Evolutionary conservation across 2,797 vertebrate genomes (phyloP), one percentile per base, ranked within the genome.

Genomic region (Malacoraja senta): DNA sequence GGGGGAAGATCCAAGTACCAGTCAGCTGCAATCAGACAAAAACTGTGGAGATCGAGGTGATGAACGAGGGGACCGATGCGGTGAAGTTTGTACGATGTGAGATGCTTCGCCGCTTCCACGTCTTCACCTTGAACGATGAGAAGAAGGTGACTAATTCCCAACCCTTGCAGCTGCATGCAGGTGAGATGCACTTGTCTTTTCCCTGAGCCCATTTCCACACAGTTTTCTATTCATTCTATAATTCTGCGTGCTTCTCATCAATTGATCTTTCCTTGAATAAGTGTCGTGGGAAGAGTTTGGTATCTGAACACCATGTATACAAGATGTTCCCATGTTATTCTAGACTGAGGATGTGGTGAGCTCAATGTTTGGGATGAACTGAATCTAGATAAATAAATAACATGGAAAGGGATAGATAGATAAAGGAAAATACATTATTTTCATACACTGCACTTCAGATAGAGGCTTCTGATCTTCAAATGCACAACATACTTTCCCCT

Each of bases 41-140:
- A 0, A 24, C 1, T 0, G 29, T 97, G 1, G 94, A 93, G 74
- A 19, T 99, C 78, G 93, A 58, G 0, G 96, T 99, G 93, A 93
- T 95, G 94, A 99, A 99, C 94, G 93, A 2, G 0, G 97, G 98
- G 3, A 24, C 29, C 0, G 84, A 96, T 26, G 80, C 92, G 0
- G 96, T 99, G 93, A 95, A 94, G 0, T 97, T 99, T 95, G 96
- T 88, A 78, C 95, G 94, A 35, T 97, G 97, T 95, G 96, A 95
- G 9, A 93, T 95, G 0, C 94, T 95, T 91, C 95, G 94, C 93
- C 94, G 83, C 94, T 93, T 95, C 1, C 94, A 0, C 1, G 96
- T 94, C 94, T 94, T 98, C 91, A 95, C 38, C 26, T 95, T 98
- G 80, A 7, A 1, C 0, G 97, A 98, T 17, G 63, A 96, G 32